Evolutionary conservation across 2,888 invertebrate genomes (phyloP), one percentile per base, ranked within the genome.

Genomic region (Athrips mouffetella): DNA sequence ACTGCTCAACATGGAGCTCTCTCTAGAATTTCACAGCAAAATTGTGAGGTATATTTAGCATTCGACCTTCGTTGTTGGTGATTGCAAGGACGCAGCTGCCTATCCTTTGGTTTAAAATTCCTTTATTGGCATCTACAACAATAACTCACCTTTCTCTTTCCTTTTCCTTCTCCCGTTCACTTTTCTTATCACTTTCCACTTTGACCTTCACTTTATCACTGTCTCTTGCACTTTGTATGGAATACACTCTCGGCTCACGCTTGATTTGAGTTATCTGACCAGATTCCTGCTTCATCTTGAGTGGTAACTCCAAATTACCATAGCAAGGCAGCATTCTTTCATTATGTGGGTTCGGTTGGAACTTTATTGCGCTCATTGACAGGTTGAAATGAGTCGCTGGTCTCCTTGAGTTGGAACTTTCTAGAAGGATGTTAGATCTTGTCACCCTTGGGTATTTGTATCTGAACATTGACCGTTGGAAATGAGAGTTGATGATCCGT

Each of bases 391-490:
- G 79, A 0, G 80, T 80, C 0, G 75, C 71, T 0, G 82, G 76
- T 25, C 76, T 60, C 39, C 83, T 62, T 1, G 69, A 53, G n/a
- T 66, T 72, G 0, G 78, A 65, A 16, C 72, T 73, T 47, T 88
- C 85, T 1, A 87, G 58, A 8, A 89, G 63, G 0, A 89, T 80
- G 58, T 89, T 89, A 0, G 85, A 80, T 41, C 83, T 69, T 0
- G 83, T 81, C 0, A 89, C 87, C 52, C 78, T 73, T 0, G 89
- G 89, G 21, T 89, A 89, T 46, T 84, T 87, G 56, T 87, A 89
- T 56, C 68, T 73, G 54, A 72, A 80, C 81, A 89, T 80, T 0
- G 79, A 74, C 10, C 69, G 62, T 25, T 84, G 82, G 15, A 89
- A 74, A 49, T 88, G 84, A 0, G 76, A 66, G 52, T 89, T 89